Evolutionary conservation across 2,797 vertebrate species (phyloP).

Genomic region (Trematomus bernacchii): DNA sequence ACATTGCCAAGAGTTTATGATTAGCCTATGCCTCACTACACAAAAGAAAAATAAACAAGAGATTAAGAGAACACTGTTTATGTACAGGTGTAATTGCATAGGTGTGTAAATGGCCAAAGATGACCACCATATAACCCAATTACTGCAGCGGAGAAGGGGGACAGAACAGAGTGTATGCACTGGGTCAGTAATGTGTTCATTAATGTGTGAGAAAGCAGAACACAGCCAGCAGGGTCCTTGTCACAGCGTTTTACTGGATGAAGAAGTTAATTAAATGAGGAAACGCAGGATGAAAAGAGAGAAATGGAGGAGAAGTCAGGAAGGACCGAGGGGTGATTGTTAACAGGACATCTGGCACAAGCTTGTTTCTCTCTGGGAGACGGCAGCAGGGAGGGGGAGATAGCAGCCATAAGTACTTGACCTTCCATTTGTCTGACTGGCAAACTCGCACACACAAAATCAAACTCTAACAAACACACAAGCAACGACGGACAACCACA

Average conservation of each 20-base stretch:
- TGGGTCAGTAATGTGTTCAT: constrained; percentile 32
- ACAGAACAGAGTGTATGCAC: neutral
- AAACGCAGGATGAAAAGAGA: constrained; percentile 53
- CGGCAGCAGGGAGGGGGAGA: constrained; percentile 39
- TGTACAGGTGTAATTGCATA: constrained; percentile 8
- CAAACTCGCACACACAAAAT: constrained; percentile 53
- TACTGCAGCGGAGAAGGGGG: neutral
- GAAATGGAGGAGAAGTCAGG: constrained; percentile 61
- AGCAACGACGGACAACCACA: constrained; percentile 27
- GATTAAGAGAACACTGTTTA: neutral
- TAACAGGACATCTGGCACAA: constrained; percentile 80
- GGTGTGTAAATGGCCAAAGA: constrained; percentile 19
- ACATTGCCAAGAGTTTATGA: neutral
- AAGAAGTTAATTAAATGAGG: constrained; percentile 73
- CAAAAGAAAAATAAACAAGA: neutral
- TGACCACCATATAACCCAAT: constrained; percentile 21
- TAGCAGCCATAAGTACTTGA: constrained; percentile 70
- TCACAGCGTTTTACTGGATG: constrained; percentile 67
- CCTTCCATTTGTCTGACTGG: constrained; percentile 74
- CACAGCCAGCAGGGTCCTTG: constrained; percentile 60
- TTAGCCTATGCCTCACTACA: constrained; percentile 12
- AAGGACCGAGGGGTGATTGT: constrained; percentile 71
- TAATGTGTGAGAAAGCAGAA: constrained; percentile 55
- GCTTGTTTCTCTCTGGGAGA: constrained; percentile 62
- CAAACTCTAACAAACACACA: constrained; percentile 46